Evolutionary conservation across 2,888 invertebrate genomes (phyloP).

Genomic region (Pediacus dermestoides): DNA sequence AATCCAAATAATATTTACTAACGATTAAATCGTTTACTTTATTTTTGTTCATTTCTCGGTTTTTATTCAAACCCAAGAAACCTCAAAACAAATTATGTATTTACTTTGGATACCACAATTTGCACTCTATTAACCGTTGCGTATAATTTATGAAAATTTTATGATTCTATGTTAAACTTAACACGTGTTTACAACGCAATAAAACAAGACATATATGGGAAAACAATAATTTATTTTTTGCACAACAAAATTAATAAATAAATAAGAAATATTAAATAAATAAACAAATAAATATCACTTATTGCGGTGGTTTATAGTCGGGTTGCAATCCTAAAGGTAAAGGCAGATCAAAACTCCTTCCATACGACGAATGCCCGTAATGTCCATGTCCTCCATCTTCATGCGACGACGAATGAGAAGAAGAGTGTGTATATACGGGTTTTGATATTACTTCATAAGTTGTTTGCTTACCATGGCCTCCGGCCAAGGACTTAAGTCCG

Average conservation of each 20-base stretch:
- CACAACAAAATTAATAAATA: slow-evolving; percentile 18
- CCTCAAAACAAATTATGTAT: too few relatives aligned
- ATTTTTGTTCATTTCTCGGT: too few relatives aligned
- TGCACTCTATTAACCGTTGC: too few relatives aligned
- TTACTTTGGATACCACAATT: too few relatives aligned
- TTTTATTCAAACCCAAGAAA: too few relatives aligned
- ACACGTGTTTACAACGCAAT: too few relatives aligned
- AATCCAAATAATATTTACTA: too few relatives aligned
- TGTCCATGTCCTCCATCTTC: slow-evolving; percentile 51
- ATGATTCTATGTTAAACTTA: too few relatives aligned
- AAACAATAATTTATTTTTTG: neutral
- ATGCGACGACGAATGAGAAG: slow-evolving; percentile 60
- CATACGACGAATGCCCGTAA: slow-evolving; percentile 45
- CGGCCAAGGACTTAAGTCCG: slow-evolving; percentile 65
- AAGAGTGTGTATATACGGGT: slow-evolving; percentile 67
- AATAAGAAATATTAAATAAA: slow-evolving; percentile 18
- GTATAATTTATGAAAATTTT: too few relatives aligned
- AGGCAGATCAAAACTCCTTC: slow-evolving; percentile 48
- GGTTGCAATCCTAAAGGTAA: slow-evolving; percentile 40
- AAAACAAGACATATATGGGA: too few relatives aligned
- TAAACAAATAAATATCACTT: slow-evolving; percentile 12
- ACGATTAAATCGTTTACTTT: too few relatives aligned
- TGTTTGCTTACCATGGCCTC: slow-evolving; percentile 62
- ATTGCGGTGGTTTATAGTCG: slow-evolving; percentile 33
- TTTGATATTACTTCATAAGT: slow-evolving; percentile 80